Percentiles rank a stretch among this genome's conserved stretches.
Evolutionary conservation across 2,113 vertebrate genomes (phyloP).

Genomic region (Alces alces): DNA sequence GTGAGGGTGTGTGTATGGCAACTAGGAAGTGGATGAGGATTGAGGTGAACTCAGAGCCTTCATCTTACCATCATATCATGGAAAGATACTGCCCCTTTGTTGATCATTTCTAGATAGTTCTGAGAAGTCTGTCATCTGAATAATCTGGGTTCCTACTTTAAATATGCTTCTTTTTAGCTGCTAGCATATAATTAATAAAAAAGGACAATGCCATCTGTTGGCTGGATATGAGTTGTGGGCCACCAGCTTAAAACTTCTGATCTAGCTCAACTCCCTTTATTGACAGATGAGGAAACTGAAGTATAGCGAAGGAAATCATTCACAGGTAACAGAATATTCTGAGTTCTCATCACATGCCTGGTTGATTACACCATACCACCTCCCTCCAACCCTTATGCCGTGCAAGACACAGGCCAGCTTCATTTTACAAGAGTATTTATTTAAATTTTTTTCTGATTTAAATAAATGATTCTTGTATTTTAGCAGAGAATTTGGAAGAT

Average conservation of each 20-base stretch:
- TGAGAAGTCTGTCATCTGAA: background rate
- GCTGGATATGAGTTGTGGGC: background rate
- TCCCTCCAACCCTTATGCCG: background rate
- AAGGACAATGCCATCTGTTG: background rate
- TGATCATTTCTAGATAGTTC: background rate
- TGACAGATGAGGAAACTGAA: background rate
- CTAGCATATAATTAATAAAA: background rate
- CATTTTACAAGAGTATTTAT: background rate
- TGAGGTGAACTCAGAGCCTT: background rate
- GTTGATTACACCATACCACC: background rate
- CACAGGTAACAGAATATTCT: background rate
- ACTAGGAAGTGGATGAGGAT: background rate
- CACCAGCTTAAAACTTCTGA: background rate
- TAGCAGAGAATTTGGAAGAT: background rate
- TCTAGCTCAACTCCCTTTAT: background rate
- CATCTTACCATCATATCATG: background rate
- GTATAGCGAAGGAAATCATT: background rate
- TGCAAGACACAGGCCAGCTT: background rate
- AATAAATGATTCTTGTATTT: background rate
- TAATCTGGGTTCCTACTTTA: background rate
- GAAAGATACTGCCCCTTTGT: background rate
- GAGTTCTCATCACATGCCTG: background rate
- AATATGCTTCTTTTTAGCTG: background rate
- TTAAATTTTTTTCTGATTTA: background rate
- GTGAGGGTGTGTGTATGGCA: no score